A percentile compares a stretch with the other conserved stretches of the same genome.
These are phyloP conservation scores for Umimayanthus chanpuru DNA, from an alignment of 92 coral and sea anemone species.

Conservation along the genomic window DNA sequence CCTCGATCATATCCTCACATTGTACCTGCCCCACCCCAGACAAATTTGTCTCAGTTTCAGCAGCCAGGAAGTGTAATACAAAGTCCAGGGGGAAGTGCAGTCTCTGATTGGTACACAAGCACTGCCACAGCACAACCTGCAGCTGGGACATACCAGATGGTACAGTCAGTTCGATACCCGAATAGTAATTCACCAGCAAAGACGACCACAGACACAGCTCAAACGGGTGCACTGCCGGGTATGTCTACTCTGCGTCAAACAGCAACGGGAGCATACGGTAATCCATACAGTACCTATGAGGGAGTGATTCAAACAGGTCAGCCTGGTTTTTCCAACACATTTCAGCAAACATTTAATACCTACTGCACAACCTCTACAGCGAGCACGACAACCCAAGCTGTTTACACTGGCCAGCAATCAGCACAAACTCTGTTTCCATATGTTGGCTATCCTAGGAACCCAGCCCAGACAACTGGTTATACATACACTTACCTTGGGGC, in stretches of 20 bases:
- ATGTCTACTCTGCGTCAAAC: conserved; percentile 87
- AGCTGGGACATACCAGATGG: conserved; percentile 82
- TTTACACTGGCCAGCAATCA: conserved; percentile 70
- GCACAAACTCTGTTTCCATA: conserved; percentile 84
- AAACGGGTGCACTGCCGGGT: conserved; percentile 80
- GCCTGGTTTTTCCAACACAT: conserved; percentile 70
- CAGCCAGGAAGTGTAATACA: conserved; percentile 83
- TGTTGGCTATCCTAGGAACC: conserved; percentile 73
- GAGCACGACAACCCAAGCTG: conserved; percentile 62
- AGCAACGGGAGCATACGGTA: conserved; percentile 64
- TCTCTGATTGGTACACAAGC: conserved; percentile 75
- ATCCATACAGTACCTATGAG: conserved; percentile 70
- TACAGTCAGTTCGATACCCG: conserved; percentile 94
- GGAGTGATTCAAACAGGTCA: conserved; percentile 86
- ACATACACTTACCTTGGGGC: conserved; percentile 84
- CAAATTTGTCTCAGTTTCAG: conserved; percentile 81
- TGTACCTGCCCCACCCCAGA: conserved; percentile 85
- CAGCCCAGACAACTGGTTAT: conserved; percentile 78
- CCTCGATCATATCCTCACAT: conserved; percentile 97
- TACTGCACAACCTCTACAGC: conserved; percentile 72
- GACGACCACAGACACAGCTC: conserved; percentile 70
- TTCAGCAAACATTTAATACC: conserved; percentile 68
- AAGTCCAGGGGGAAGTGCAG: conserved; percentile 84
- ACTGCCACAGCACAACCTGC: conserved; percentile 76
- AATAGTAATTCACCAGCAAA: conserved; percentile 82